A percentile compares a stretch with the other conserved stretches of the same genome.
These are phyloP conservation scores for Conchocele bisecta DNA, from an alignment of 2,888 invertebrate genomes.

Conservation along the genomic window DNA sequence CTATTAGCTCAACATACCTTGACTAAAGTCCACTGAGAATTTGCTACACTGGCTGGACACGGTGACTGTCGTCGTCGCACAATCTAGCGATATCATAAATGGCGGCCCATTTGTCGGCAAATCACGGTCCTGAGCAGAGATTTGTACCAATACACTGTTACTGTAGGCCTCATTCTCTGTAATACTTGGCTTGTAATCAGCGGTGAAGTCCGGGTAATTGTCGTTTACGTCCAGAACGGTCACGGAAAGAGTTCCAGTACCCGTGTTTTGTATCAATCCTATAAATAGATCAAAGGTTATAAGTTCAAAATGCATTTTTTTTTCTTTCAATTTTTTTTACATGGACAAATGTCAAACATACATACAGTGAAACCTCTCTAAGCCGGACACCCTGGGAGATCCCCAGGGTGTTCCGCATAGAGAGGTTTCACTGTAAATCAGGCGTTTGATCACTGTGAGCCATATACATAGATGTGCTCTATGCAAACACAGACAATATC, in stretches of 20 bases:
- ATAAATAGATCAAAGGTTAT: too few relatives aligned
- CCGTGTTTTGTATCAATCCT: too few relatives aligned
- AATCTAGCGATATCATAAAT: slow-evolving; percentile 87
- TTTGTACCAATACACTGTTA: background rate
- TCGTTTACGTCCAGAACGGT: slow-evolving; percentile 97
- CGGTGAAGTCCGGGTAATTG: slow-evolving; percentile 95
- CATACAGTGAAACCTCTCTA: too few relatives aligned
- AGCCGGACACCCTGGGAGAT: too few relatives aligned
- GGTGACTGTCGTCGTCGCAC: background rate
- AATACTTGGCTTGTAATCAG: slow-evolving; percentile 81
- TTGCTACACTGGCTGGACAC: slow-evolving; percentile 27
- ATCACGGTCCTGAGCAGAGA: slow-evolving; percentile 76
- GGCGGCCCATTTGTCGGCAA: slow-evolving; percentile 84
- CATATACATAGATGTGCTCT: too few relatives aligned
- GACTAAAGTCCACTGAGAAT: slow-evolving; percentile 1
- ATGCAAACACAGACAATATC: too few relatives aligned
- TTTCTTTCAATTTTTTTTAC: too few relatives aligned
- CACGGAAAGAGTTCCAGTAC: slow-evolving; percentile 97
- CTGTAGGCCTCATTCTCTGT: slow-evolving; percentile 28
- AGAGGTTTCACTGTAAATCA: too few relatives aligned
- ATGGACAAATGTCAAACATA: too few relatives aligned
- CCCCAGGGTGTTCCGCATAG: too few relatives aligned
- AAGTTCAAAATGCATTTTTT: too few relatives aligned
- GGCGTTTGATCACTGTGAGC: too few relatives aligned
- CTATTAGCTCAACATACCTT: slow-evolving; percentile 22